Base-by-base conservation (phyloP, 2,797 vertebrate species). In the Nyctalus aviator region DNA sequence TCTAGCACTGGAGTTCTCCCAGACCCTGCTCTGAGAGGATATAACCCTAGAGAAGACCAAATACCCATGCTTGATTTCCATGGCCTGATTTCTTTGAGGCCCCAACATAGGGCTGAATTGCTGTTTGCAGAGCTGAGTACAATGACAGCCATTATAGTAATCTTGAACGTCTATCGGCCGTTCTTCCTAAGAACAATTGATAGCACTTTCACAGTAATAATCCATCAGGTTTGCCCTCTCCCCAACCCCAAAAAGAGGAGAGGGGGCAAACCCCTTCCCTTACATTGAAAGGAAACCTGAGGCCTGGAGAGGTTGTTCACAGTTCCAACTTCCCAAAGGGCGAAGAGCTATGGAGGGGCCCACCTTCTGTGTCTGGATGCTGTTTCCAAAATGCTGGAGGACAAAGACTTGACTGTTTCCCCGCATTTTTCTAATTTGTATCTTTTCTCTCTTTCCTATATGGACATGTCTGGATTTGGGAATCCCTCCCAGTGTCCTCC, bases 161-260 rank as follows among this genome's bases (percentile, higher is more conserved):
- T 53, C 76, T 85, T 69, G 11, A 88, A 72, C 87, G 92, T 84
- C 79, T 89, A 71, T 55, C 23, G 41, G 46, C 25, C 0, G 5
- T 91, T 92, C 95, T 95, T 92, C 79, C 50, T 69, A 57, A 88
- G 76, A 96, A 94, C 85, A 92, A 59, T 10, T 69, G 41, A 85
- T 79, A 85, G 92, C 17, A 76, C 10, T 27, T 93, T 95, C 93
- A 84, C 83, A 59, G 93, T 94, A 88, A 84, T 32, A 64, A 41
- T 18, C 8, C 27, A 55, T 64, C 71, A 78, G 72, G 59, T 32
- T 89, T 86, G 44, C 81, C 68, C 55, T 94, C 48, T 94, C 62
- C 25, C 44, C 82, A 92, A 55, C 25, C 17, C 11, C 35, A 0
- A 46, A 30, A 92, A 30, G 12, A 88, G 44, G 84, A 64, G 64